Evolutionary conservation across 2,113 vertebrate species (phyloP), one percentile per base, ranked within the genome.

Genomic region (Eptatretus burgeri): DNA sequence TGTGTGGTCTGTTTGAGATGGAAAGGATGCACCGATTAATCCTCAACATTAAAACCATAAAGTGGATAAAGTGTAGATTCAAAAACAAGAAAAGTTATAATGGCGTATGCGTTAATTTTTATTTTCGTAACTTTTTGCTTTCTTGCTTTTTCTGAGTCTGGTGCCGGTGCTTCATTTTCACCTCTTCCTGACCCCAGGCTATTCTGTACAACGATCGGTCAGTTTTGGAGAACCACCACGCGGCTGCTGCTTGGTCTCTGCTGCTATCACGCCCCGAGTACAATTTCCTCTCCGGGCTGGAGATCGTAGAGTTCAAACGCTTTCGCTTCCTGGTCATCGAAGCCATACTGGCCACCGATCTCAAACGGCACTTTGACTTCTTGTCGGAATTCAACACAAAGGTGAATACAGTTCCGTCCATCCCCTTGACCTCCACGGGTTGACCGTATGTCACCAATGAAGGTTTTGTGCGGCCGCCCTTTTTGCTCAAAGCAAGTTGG

Each of bases 321-420:
- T 98, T 98, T 69, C 83, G 91, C 51, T 98, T 98, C 73, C 78
- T 98, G 27, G 89, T 98, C 68, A 98, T 95, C 5, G 91, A 98
- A 75, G 91, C 91, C 56, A 93, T 98, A 67, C 75, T 98, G 68
- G 91, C 91, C 68, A 98, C 91, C 1, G 91, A 98, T 70, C 76
- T 98, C 63, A 98, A 98, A 76, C 95, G 95, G 72, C 91, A 98
- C 75, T 98, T 98, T 56, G 91, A 98, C 73, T 98, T 98, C 10
- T 76, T 98, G 11, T 82, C 89, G 50, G 88, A 81, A 69, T 88
- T 98, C 71, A 98, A 95, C 11, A 77, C 85, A 68, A 98, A 98
- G 85, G 91, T 95, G 53, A 14, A 3, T 56, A 8, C 53, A n/a
- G 10, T 10, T 19, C 53, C n/a, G 10, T 2, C 12, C 56, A n/a